Conservation (phyloP, 1,140 invertebrate species). For the Proales similis region DNA sequence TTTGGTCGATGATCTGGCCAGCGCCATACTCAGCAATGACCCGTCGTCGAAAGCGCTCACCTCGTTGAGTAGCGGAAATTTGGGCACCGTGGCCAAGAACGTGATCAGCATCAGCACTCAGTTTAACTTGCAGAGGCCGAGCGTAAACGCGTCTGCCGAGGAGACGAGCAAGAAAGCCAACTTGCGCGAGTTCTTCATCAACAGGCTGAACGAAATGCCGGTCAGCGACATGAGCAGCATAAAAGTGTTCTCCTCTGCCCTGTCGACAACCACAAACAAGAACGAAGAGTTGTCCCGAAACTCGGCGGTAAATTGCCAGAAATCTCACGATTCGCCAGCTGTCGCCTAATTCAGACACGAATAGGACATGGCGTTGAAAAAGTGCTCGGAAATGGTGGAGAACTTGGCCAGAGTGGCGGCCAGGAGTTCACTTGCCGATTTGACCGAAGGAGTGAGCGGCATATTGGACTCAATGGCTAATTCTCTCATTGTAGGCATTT, state of each 20-base stretch:
- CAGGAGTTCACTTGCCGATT: too few species aligned
- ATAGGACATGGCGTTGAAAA: too few species aligned
- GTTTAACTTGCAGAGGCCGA: background rate
- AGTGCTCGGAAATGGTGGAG: too few species aligned
- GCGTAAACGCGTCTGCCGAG: background rate
- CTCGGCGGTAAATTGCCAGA: too few species aligned
- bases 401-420: too few species aligned
- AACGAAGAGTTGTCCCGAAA: too few species aligned
- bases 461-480: too few species aligned
- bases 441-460: too few species aligned
- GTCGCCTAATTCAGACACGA: too few species aligned
- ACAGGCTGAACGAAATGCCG: background rate
- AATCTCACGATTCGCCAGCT: too few species aligned
- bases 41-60: background rate
- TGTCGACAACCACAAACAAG: slow-evolving; percentile 5
- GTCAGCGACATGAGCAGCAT: slow-evolving; percentile 7
- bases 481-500: too few species aligned
- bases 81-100: background rate
- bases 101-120: background rate
- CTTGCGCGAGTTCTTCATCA: slow-evolving; percentile 4
- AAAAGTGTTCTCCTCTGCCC: slow-evolving; percentile 6
- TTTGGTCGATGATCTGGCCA: background rate
- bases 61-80: background rate
- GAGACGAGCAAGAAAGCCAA: slow-evolving; percentile 3
- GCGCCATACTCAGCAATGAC: background rate